Percentiles rank a stretch among this genome's conserved stretches.
Conservation (phyloP, 37 sponge, comb jelly and placozoan species). For the Theonella swinhoei region DNA sequence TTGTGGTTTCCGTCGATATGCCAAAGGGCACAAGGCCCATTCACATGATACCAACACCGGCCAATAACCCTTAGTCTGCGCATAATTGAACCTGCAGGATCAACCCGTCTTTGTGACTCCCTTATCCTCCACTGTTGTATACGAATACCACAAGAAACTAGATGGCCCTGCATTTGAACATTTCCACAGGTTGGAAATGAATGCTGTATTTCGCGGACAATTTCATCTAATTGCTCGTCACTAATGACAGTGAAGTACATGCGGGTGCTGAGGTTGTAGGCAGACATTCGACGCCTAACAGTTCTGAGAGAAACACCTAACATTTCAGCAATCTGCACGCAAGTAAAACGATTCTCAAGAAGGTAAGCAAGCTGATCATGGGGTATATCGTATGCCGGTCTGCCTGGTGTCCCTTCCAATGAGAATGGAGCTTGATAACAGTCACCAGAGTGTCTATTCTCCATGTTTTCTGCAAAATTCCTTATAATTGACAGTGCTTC, state of each 20-base stretch:
- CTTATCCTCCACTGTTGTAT: not conserved
- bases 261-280: conserved; percentile 10
- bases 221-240: conserved; percentile 22
- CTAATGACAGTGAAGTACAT: conserved; percentile 11
- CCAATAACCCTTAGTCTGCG: not conserved
- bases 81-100: not conserved
- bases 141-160: not conserved
- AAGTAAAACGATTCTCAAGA: conserved; percentile 1
- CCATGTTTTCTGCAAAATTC: too few species aligned
- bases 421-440: too few species aligned
- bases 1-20: conserved; percentile 2
- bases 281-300: not conserved
- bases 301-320: not conserved
- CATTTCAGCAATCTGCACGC: not conserved
- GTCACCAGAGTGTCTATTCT: too few species aligned
- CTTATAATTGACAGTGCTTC: too few species aligned
- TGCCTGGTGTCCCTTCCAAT: too few species aligned
- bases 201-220: not conserved
- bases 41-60: not conserved
- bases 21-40: not conserved
- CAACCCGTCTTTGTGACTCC: not conserved
- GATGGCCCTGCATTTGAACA: not conserved
- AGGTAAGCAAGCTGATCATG: conserved; percentile 30
- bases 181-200: not conserved
- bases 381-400: conserved; percentile 34